phyloP scores from a whole-genome alignment of 2,888 invertebrate genomes.

The Ypsolopha scabrella region DNA sequence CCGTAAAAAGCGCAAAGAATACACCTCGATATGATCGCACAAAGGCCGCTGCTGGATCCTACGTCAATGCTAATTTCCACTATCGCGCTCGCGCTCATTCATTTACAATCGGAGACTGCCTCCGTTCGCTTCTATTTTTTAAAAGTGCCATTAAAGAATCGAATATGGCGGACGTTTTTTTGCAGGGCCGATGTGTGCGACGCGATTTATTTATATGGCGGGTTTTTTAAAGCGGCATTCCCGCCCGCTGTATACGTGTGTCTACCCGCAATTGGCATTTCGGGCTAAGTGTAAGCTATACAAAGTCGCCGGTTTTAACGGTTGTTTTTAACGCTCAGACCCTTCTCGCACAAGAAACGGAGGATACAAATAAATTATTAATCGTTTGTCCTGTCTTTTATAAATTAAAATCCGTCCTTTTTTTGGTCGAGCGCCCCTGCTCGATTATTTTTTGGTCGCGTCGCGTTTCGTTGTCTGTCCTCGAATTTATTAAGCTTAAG shows the following conservation, averaged over 20 bases:
- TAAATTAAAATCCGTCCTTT: slow-evolving; percentile 67
- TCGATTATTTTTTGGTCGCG: slow-evolving; percentile 54
- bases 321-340: slow-evolving; percentile 67
- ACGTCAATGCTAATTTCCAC: slow-evolving; percentile 71
- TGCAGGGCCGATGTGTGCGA: slow-evolving; percentile 57
- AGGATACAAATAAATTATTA: slow-evolving; percentile 71
- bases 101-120: slow-evolving; percentile 67
- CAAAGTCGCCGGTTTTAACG: slow-evolving; percentile 67
- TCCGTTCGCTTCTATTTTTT: slow-evolving; percentile 64
- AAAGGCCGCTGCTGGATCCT: slow-evolving; percentile 68
- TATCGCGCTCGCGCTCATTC: slow-evolving; percentile 69
- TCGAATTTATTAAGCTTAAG: slow-evolving; percentile 66
- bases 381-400: slow-evolving; percentile 72
- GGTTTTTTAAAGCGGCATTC: slow-evolving; percentile 69
- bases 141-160: slow-evolving; percentile 68
- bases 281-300: slow-evolving; percentile 66
- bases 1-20: slow-evolving; percentile 70
- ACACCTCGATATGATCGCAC: slow-evolving; percentile 71
- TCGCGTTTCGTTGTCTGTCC: slow-evolving; percentile 57
- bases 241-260: slow-evolving; percentile 68
- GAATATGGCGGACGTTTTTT: slow-evolving; percentile 67
- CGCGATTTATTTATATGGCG: slow-evolving; percentile 69
- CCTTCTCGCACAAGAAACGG: slow-evolving; percentile 57
- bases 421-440: slow-evolving; percentile 46
- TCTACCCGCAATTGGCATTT: slow-evolving; percentile 70